phyloP scores from a whole-genome alignment of 2,888 invertebrate species.

The Morinoia aosen region DNA sequence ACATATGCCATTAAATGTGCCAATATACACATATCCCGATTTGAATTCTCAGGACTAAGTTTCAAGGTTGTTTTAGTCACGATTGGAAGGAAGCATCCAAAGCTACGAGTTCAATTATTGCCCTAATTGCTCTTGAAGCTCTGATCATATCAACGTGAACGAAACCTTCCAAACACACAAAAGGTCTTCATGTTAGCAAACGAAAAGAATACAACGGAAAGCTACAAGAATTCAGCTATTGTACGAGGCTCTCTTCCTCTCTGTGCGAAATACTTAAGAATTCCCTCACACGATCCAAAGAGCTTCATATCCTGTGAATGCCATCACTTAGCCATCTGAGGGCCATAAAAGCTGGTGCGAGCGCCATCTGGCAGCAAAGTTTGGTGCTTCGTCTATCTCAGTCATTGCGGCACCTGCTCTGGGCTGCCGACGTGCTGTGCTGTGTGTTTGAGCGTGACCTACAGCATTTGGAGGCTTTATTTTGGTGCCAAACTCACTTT shows the following conservation, averaged over 20 bases:
- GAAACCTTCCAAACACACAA: neutral
- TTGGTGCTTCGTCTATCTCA: neutral
- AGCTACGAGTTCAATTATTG: too few relatives aligned
- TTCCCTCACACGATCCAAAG: neutral
- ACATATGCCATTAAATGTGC: too few relatives aligned
- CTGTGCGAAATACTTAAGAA: neutral
- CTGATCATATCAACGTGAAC: neutral
- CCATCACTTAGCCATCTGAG: neutral
- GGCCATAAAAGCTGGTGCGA: neutral
- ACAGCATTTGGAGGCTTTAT: neutral
- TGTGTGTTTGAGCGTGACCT: neutral
- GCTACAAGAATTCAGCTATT: neutral
- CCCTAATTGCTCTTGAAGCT: too few relatives aligned
- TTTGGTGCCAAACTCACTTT: neutral
- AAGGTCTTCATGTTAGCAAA: neutral
- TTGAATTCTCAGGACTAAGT: too few relatives aligned
- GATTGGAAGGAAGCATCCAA: too few relatives aligned
- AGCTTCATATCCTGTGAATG: slow-evolving; percentile 17
- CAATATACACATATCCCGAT: too few relatives aligned
- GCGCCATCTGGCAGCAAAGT: neutral
- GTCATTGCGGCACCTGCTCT: neutral
- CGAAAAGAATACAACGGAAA: neutral
- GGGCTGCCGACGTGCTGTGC: too few relatives aligned
- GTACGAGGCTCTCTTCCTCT: neutral
- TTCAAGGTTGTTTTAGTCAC: too few relatives aligned